phyloP scores from a whole-genome alignment of 1,140 invertebrate genomes.

The Mylabris phalerata region DNA sequence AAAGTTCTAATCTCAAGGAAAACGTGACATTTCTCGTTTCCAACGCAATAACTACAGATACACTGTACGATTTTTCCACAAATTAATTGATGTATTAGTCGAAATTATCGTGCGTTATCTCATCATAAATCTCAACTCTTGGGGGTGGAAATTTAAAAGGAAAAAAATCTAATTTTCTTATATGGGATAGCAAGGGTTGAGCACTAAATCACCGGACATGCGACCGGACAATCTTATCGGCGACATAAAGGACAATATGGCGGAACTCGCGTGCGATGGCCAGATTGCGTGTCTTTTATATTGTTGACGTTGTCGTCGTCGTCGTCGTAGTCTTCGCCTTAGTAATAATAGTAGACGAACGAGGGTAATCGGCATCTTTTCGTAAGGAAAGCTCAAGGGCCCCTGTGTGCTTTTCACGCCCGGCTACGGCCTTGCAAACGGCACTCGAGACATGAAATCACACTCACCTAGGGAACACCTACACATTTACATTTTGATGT shows the following conservation, averaged over 20 bases:
- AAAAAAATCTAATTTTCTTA: background rate
- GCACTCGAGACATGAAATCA: too few species aligned
- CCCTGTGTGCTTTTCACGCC: conserved; percentile 24
- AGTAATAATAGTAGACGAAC: background rate
- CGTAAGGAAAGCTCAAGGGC: conserved; percentile 11
- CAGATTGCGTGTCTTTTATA: conserved; percentile 32
- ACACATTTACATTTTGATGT: too few species aligned
- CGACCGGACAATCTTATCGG: conserved; percentile 39
- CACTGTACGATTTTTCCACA: too few species aligned
- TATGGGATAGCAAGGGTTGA: conserved; percentile 5
- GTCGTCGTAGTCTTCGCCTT: background rate
- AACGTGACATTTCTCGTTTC: too few species aligned
- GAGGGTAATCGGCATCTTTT: background rate
- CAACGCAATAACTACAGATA: too few species aligned
- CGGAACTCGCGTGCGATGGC: conserved; percentile 38
- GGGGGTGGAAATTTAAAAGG: too few species aligned
- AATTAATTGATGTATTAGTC: too few species aligned
- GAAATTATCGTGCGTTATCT: too few species aligned
- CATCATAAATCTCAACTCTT: too few species aligned
- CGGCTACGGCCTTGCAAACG: conserved; percentile 1
- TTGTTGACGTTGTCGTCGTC: background rate
- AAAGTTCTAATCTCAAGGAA: too few species aligned
- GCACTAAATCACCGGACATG: conserved; percentile 34
- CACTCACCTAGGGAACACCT: too few species aligned
- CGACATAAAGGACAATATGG: conserved; percentile 38